Base-by-base conservation (phyloP, 2,888 invertebrate species). In the Hyposoter didymator region DNA sequence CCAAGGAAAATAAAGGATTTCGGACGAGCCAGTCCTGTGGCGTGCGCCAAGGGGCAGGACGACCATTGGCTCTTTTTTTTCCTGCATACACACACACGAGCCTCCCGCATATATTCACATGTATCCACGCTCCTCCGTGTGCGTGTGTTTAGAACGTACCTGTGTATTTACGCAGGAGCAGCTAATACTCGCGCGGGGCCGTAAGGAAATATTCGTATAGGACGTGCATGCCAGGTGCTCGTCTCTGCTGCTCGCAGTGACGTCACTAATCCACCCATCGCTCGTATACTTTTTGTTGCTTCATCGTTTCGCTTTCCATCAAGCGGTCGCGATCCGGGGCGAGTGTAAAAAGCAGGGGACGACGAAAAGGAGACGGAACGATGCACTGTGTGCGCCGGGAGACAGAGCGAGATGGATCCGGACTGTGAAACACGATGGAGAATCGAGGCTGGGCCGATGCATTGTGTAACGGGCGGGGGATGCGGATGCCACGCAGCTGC, bases 191-290 rank as follows among this genome's bases (percentile, higher is more conserved):
- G 47, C n/a, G n/a, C n/a, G n/a, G n/a, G n/a, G 59, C 49, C 69
- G 67, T 39, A 74, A 55, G 45, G 49, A 35, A 73, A 70, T 47
- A 78, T 73, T 78, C 47, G 39, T 14, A 28, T 55, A 74, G 59
- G 52, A 55, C 73, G 64, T 82, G 84, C 83, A 84, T 87, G 92
- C 93, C 93, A 94, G 93, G 93, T 94, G 93, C 90, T 92, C 89
- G 90, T 89, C 88, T 88, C 87, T 87, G 84, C 88, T 87, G 87
- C 89, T 89, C 89, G n/a, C n/a, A 93, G 92, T 93, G 92, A 93
- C 93, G 93, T 93, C 92, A 92, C 91, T 94, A 93, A 93, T 93
- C 93, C 93, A 93, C 90, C 93, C 92, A 92, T 92, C 91, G 28
- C 28, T 89, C 89, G 80, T 84, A n/a, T n/a, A 59, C 88, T 90